These are phyloP conservation scores for Andrena bucephala DNA, from an alignment of 2,888 invertebrate genomes.

Conservation along the genomic window DNA sequence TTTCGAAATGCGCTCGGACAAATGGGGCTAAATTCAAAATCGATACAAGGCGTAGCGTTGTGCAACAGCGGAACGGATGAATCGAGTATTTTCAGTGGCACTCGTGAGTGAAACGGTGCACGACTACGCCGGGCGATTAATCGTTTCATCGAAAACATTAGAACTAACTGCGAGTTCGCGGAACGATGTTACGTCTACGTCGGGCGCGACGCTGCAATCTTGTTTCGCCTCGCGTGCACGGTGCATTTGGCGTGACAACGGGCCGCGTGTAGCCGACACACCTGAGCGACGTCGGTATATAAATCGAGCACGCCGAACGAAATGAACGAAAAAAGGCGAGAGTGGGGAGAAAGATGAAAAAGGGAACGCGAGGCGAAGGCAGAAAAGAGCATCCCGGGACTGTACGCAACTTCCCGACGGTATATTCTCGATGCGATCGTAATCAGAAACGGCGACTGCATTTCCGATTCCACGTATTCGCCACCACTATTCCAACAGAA, in stretches of 20 bases:
- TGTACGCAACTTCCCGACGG: slow-evolving; percentile 37
- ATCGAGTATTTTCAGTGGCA: background rate
- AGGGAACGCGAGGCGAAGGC: background rate
- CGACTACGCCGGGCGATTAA: slow-evolving; percentile 15
- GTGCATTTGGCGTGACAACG: slow-evolving; percentile 63
- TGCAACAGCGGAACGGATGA: too few species aligned
- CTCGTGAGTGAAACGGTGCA: background rate
- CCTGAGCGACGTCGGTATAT: slow-evolving; percentile 43
- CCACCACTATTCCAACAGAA: slow-evolving; percentile 50
- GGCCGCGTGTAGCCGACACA: slow-evolving; percentile 44
- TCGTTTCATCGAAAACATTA: slow-evolving; percentile 46
- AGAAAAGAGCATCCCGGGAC: slow-evolving; percentile 26
- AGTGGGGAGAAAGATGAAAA: background rate
- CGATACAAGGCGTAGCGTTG: background rate
- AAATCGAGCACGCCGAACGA: slow-evolving; percentile 52
- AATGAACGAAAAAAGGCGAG: slow-evolving; percentile 27
- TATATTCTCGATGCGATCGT: slow-evolving; percentile 68
- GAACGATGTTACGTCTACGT: slow-evolving; percentile 55
- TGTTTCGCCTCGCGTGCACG: slow-evolving; percentile 60
- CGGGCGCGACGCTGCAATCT: slow-evolving; percentile 45
- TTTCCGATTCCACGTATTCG: slow-evolving; percentile 67
- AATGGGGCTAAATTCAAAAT: background rate
- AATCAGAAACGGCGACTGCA: slow-evolving; percentile 68
- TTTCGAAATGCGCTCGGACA: background rate
- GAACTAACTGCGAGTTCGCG: slow-evolving; percentile 38